Evolutionary conservation across 2,888 invertebrate species (phyloP).

Genomic region (Noctua pronuba): DNA sequence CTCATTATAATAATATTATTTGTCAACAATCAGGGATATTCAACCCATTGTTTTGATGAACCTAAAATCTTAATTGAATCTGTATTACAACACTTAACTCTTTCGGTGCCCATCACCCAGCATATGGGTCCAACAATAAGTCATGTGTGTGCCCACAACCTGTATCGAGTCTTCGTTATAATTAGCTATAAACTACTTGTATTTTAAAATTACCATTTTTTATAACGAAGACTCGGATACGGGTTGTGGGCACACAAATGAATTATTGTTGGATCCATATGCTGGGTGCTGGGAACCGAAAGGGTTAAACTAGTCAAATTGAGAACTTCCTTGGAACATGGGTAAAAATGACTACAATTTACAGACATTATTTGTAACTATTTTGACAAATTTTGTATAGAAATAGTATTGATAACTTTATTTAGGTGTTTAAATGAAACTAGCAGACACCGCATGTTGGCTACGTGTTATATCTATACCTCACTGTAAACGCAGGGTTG

Average conservation of each 20-base stretch:
- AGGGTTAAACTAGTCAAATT: not conserved
- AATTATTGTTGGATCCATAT: too few relatives aligned
- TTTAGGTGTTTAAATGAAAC: not conserved
- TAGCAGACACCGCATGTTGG: not conserved
- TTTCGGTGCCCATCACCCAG: too few relatives aligned
- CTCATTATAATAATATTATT: conserved; percentile 34
- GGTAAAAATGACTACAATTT: not conserved
- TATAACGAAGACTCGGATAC: too few relatives aligned
- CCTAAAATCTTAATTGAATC: not conserved
- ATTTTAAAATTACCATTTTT: too few relatives aligned
- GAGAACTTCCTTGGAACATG: not conserved
- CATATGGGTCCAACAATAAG: too few relatives aligned
- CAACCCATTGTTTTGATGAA: not conserved
- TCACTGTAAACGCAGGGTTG: not conserved
- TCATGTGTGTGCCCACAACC: too few relatives aligned
- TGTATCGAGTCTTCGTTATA: too few relatives aligned
- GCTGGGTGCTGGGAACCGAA: too few relatives aligned
- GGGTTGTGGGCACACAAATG: too few relatives aligned
- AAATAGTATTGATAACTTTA: not conserved
- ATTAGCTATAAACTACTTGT: too few relatives aligned
- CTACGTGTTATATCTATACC: not conserved
- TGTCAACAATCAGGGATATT: not conserved
- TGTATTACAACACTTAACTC: conserved; percentile 9
- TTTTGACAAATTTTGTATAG: not conserved
- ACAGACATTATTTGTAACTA: not conserved